These are phyloP conservation scores for Chrysopilus asiliformis DNA, from an alignment of 2,888 invertebrate genomes.

Conservation along the genomic window DNA sequence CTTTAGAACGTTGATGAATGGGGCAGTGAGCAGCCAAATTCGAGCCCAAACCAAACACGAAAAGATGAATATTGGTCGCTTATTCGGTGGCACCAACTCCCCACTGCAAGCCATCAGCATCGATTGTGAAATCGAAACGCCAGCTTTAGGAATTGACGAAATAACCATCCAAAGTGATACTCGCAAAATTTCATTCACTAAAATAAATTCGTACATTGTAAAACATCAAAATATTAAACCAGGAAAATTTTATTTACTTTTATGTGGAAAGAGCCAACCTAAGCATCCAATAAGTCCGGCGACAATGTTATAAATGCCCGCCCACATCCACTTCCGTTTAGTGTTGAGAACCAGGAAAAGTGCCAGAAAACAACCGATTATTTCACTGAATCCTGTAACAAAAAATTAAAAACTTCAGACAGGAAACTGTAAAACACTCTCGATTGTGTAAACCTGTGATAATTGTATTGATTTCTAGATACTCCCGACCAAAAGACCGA, in stretches of 20 bases:
- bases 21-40: slow-evolving; percentile 32
- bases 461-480: slow-evolving; percentile 32
- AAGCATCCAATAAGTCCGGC: slow-evolving; percentile 32
- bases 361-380: slow-evolving; percentile 34
- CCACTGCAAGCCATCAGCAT: slow-evolving; percentile 34
- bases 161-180: slow-evolving; percentile 33
- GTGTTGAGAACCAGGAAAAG: slow-evolving; percentile 30
- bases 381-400: slow-evolving; percentile 31
- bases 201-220: too few relatives aligned
- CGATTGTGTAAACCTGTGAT: slow-evolving; percentile 31
- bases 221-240: neutral
- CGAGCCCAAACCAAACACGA: slow-evolving; percentile 34
- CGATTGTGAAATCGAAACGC: slow-evolving; percentile 34
- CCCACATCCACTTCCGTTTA: slow-evolving; percentile 34
- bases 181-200: slow-evolving; percentile 27
- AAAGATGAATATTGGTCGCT: slow-evolving; percentile 30
- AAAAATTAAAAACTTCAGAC: slow-evolving; percentile 5
- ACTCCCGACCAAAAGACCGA: slow-evolving; percentile 34
- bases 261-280: slow-evolving; percentile 31
- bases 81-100: slow-evolving; percentile 31
- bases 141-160: slow-evolving; percentile 33
- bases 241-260: slow-evolving; percentile 23
- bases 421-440: neutral
- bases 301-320: slow-evolving; percentile 31
- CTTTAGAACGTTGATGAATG: slow-evolving; percentile 32